A percentile compares a stretch with the other conserved stretches of the same genome.
Conservation (phyloP, 2,113 vertebrate genomes). For the Gopherus evgoodei region DNA sequence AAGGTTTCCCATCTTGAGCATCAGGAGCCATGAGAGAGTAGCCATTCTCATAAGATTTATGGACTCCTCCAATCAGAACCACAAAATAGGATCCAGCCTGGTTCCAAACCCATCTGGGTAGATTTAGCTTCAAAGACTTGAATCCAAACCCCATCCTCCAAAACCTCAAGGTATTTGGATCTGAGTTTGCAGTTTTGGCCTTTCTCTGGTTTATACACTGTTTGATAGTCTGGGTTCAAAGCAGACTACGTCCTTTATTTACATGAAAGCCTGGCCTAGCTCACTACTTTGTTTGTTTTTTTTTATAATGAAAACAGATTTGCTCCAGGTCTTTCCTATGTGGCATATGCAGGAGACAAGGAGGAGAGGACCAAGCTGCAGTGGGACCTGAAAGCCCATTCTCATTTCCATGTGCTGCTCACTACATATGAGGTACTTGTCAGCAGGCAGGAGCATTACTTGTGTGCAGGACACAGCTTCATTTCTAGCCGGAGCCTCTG, state of each 20-base stretch:
- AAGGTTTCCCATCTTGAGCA: background rate
- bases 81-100: background rate
- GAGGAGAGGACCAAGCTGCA: constrained; percentile 84
- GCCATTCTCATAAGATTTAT: background rate
- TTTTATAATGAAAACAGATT: constrained; percentile 78
- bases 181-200: background rate
- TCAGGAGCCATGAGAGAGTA: background rate
- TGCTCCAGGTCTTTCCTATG: constrained; percentile 83
- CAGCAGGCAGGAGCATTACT: background rate
- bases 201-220: background rate
- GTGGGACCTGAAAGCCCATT: constrained; percentile 60
- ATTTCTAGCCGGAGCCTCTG: background rate
- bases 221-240: background rate
- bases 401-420: constrained; percentile 82
- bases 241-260: background rate
- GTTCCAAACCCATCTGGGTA: background rate
- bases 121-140: background rate
- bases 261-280: background rate
- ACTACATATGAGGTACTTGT: constrained; percentile 89
- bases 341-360: constrained; percentile 87
- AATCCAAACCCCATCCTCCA: background rate
- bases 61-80: background rate
- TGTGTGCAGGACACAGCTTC: background rate
- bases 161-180: background rate
- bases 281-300: background rate